These are phyloP conservation scores for Chelonoidis abingdonii DNA, from an alignment of 2,113 vertebrate genomes.

Conservation along the genomic window DNA sequence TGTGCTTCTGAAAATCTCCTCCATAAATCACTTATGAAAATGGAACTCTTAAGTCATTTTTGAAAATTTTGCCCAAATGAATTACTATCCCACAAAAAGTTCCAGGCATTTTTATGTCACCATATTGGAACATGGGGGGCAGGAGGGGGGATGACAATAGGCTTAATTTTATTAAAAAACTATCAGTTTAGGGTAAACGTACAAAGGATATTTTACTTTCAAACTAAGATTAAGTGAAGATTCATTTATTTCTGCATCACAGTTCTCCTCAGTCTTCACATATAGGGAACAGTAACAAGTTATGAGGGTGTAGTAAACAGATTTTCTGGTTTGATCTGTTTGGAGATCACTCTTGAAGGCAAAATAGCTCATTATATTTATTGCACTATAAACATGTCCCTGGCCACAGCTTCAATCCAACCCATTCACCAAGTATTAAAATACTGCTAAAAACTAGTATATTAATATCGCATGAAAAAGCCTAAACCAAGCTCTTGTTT, in stretches of 20 bases:
- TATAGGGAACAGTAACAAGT: not conserved
- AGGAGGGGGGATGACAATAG: not conserved
- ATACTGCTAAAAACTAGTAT: not conserved
- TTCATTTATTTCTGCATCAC: not conserved
- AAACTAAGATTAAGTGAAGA: not conserved
- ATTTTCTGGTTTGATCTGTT: not conserved
- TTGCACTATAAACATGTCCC: not conserved
- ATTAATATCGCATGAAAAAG: not conserved
- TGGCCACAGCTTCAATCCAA: not conserved
- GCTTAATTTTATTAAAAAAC: too few species aligned
- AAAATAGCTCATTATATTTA: not conserved
- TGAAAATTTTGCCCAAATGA: not conserved
- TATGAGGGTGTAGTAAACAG: not conserved
- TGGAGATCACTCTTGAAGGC: not conserved
- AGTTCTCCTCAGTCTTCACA: not conserved
- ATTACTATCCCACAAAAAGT: not conserved
- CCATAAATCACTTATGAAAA: not conserved
- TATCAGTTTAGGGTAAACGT: not conserved
- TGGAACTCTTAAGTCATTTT: not conserved
- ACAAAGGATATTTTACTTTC: not conserved
- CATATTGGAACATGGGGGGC: not conserved
- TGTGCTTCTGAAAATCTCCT: not conserved
- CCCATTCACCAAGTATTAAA: conserved; percentile 17
- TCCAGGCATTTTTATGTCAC: not conserved
- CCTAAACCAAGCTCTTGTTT: not conserved